Conservation (phyloP, 1,140 invertebrate species). For the Colletes latitarsis region DNA sequence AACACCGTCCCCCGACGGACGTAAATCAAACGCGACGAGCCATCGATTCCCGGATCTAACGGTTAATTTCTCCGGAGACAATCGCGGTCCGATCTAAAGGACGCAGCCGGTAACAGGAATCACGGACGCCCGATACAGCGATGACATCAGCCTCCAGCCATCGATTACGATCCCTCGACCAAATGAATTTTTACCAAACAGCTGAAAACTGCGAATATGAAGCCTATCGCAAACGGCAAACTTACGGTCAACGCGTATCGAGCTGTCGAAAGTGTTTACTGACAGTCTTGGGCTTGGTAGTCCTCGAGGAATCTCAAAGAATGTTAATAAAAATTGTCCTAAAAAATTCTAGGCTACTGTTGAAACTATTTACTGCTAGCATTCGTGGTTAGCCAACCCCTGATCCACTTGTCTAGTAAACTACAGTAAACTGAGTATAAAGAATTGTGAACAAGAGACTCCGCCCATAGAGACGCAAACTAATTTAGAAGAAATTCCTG, state of each 20-base stretch:
- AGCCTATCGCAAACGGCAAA: neutral
- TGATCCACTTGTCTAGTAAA: too few relatives aligned
- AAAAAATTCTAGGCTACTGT: too few relatives aligned
- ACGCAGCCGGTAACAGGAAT: slow-evolving; percentile 15
- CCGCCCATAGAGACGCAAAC: neutral
- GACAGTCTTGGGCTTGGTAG: too few relatives aligned
- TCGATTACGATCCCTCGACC: slow-evolving; percentile 7
- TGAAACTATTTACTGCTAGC: too few relatives aligned
- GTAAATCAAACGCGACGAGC: slow-evolving; percentile 35
- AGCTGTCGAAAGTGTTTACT: too few relatives aligned
- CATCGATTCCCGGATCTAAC: slow-evolving; percentile 36
- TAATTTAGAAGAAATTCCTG: neutral
- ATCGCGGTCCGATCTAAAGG: slow-evolving; percentile 35
- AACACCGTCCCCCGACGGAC: neutral
- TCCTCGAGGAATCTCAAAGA: too few relatives aligned
- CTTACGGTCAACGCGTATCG: too few relatives aligned
- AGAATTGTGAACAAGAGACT: slow-evolving; percentile 13
- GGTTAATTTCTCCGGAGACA: slow-evolving; percentile 35
- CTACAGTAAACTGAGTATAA: too few relatives aligned
- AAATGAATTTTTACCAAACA: slow-evolving; percentile 34
- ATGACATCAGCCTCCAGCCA: slow-evolving; percentile 8
- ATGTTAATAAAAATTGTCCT: too few relatives aligned
- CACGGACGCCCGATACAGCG: slow-evolving; percentile 23
- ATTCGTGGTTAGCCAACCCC: too few relatives aligned
- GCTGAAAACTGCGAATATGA: neutral